Evolutionary conservation across 2,113 vertebrate genomes (phyloP), one percentile per base, ranked within the genome.

Genomic region (Pseudorhombus dupliciocellatus): DNA sequence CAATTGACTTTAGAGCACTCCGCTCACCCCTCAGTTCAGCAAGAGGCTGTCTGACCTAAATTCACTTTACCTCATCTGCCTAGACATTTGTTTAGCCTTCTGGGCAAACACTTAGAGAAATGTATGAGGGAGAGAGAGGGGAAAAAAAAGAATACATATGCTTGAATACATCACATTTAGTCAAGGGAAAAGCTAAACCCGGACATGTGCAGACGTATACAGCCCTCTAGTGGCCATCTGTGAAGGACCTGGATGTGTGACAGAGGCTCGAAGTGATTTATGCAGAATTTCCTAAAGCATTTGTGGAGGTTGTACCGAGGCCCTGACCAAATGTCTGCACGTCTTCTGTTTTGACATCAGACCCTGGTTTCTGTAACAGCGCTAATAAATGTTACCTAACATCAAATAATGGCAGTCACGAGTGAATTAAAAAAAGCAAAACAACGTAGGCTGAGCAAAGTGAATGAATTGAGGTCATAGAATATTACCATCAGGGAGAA

Each of bases 81-180:
- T 87, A 93, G 92, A 93, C 89, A 86, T 93, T 93, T 93, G 92
- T 93, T 94, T 94, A 93, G 92, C 91, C 92, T 93, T 91, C 90
- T 92, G 93, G 92, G 91, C 91, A 93, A 94, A 93, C 90, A 93
- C 92, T 92, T 93, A 91, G 86, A 92, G 90, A 93, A 91, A 91
- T 92, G 90, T 90, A 89, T 89, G 89, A 86, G 88, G 81, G 63
- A 86, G 80, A 66, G 70, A 34, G 66, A 40, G 72, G 15, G 22
- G 8, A 8, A 28, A 71, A 79, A 84, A 71, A 71, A 70, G 70
- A 81, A 87, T 90, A 86, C 89, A 87, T 90, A 87, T 87, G 89
- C 88, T 92, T 86, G 74, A 93, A 89, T 87, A 88, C 85, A 86
- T 91, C 87, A 84, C 80, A 88, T 88, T 89, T 82, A 78, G 71